A percentile compares a stretch with the other conserved stretches of the same genome.
phyloP scores from a whole-genome alignment of 2,113 vertebrate genomes.

The Cephalopterus ornatus region DNA sequence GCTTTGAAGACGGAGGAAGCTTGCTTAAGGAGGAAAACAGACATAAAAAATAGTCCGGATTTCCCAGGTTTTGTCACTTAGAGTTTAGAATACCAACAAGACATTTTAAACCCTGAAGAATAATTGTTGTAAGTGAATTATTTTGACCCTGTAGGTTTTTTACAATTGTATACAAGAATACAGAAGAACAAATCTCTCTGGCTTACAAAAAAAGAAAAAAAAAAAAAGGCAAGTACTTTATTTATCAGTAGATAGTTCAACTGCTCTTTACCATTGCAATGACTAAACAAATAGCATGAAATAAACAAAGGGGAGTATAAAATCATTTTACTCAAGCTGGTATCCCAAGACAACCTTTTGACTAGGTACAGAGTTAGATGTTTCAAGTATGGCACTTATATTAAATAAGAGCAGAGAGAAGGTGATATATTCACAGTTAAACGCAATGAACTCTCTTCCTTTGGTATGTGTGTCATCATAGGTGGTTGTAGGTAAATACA shows the following conservation, averaged over 20 bases:
- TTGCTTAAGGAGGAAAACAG: slow-evolving; percentile 27
- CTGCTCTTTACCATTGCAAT: slow-evolving; percentile 62
- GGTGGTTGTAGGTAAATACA: slow-evolving; percentile 47
- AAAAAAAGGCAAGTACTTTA: slow-evolving; percentile 74
- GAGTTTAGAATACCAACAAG: slow-evolving; percentile 26
- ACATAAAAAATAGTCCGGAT: not conserved
- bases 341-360: slow-evolving; percentile 62
- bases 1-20: slow-evolving; percentile 9
- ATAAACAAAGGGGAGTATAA: slow-evolving; percentile 66
- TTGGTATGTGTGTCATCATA: slow-evolving; percentile 74
- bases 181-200: slow-evolving; percentile 40
- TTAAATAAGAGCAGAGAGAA: slow-evolving; percentile 73
- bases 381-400: slow-evolving; percentile 79
- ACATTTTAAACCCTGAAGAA: slow-evolving; percentile 17
- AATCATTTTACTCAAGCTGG: slow-evolving; percentile 64
- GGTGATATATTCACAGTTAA: slow-evolving; percentile 70
- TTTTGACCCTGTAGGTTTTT: not conserved
- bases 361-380: slow-evolving; percentile 69
- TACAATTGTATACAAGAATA: not conserved
- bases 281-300: slow-evolving; percentile 62
- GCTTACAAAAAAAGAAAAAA: slow-evolving; percentile 25
- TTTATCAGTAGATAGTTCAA: slow-evolving; percentile 64
- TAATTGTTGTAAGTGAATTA: not conserved
- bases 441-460: slow-evolving; percentile 73
- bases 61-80: slow-evolving; percentile 1